Conservation (phyloP, 2,888 invertebrate species). For the Apamea sordens region DNA sequence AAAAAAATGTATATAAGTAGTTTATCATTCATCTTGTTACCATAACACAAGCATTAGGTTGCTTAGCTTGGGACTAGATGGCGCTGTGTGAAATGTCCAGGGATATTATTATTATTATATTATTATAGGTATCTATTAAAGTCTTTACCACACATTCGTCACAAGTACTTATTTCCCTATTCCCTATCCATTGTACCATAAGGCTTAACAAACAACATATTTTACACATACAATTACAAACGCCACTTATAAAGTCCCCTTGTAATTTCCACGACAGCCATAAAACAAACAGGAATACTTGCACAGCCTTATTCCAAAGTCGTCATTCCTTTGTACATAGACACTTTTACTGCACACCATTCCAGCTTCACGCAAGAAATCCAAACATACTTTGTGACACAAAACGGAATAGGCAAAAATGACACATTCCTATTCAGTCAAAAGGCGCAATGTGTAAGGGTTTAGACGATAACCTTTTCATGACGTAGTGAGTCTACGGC, state of each 20-base stretch:
- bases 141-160: slow-evolving; percentile 1
- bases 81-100: too few relatives aligned
- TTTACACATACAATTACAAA: slow-evolving; percentile 42
- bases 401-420: slow-evolving; percentile 83
- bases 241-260: slow-evolving; percentile 23
- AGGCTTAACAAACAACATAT: slow-evolving; percentile 20
- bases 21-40: too few relatives aligned
- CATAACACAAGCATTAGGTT: too few relatives aligned
- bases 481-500: slow-evolving; percentile 74
- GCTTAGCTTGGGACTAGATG: too few relatives aligned
- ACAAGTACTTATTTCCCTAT: background rate
- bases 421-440: slow-evolving; percentile 86
- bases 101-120: too few relatives aligned
- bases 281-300: slow-evolving; percentile 48
- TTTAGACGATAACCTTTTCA: slow-evolving; percentile 86
- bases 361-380: slow-evolving; percentile 74
- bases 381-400: slow-evolving; percentile 83
- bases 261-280: slow-evolving; percentile 44
- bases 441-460: slow-evolving; percentile 87
- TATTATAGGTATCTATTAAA: background rate
- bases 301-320: slow-evolving; percentile 53
- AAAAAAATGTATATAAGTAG: too few relatives aligned
- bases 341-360: slow-evolving; percentile 69
- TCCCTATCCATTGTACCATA: background rate
- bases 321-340: slow-evolving; percentile 61